Evolutionary conservation across 2,113 vertebrate species (phyloP).

Genomic region (Damaliscus lunatus): DNA sequence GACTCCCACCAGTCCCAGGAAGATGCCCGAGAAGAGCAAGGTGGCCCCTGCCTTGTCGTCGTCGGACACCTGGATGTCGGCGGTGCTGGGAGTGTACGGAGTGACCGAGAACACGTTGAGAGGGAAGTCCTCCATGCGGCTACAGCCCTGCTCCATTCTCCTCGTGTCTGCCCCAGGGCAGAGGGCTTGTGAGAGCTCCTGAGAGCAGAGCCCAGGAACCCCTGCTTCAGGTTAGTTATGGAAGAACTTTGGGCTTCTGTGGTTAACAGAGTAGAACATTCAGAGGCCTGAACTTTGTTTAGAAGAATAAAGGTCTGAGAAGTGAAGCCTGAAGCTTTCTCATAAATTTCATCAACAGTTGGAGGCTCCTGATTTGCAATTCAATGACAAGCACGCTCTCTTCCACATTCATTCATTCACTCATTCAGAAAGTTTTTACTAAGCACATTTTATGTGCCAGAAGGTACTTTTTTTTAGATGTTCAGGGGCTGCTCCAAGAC

Average conservation of each 20-base stretch:
- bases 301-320: slow-evolving; percentile 81
- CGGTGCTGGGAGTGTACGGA: slow-evolving; percentile 70
- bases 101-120: slow-evolving; percentile 79
- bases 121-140: slow-evolving; percentile 74
- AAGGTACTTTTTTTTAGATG: background rate
- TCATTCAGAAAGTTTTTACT: background rate
- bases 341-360: background rate
- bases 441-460: background rate
- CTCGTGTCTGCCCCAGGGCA: background rate
- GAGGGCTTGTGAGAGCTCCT: background rate
- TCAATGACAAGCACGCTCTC: background rate
- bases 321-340: slow-evolving; percentile 74
- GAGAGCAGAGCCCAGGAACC: slow-evolving; percentile 3
- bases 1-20: slow-evolving; percentile 85
- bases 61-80: slow-evolving; percentile 81
- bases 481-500: background rate
- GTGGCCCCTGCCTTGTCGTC: slow-evolving; percentile 84
- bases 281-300: slow-evolving; percentile 79
- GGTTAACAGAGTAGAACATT: slow-evolving; percentile 79
- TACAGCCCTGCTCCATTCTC: slow-evolving; percentile 76
- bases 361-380: slow-evolving; percentile 19
- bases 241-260: slow-evolving; percentile 73
- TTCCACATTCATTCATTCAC: background rate
- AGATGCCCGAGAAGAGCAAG: slow-evolving; percentile 86
- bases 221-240: slow-evolving; percentile 73